Base-by-base conservation (phyloP, 2,888 invertebrate species). In the Hirtodrosophila alboralis region DNA sequence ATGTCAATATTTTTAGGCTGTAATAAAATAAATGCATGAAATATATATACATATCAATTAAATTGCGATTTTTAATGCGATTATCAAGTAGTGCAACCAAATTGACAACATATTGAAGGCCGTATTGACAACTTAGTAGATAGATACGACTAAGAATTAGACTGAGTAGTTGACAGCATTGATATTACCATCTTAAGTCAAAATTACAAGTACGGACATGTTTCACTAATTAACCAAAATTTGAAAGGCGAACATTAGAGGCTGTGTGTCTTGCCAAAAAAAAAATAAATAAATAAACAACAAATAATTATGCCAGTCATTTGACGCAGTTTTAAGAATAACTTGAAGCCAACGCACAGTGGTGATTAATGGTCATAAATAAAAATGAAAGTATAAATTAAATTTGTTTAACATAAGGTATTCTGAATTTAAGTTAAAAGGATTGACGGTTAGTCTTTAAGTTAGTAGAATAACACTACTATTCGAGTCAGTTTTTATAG, bases 271-370 rank as follows among this genome's bases (percentile, higher is more conserved):
- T n/a, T n/a, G n/a, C n/a, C n/a, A n/a, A n/a, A n/a, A n/a, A n/a
- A n/a, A n/a, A n/a, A n/a, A n/a, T n/a, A n/a, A n/a, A n/a, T 31
- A 37, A 71, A 44, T 48, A 30, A 21, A 18, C 65, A 57, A 64
- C 36, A 31, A n/a, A 43, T 36, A 38, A 47, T 43, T 52, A n/a
- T 26, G 47, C 31, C 28, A 26, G 44, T 71, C 72, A 68, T 53
- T 34, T 47, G 65, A 18, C 71, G 63, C 37, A 30, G 34, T 30
- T 51, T 21, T 9, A 38, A 9, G n/a, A n/a, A n/a, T n/a, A n/a
- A n/a, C n/a, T n/a, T n/a, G n/a, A n/a, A n/a, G n/a, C n/a, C n/a
- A n/a, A n/a, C n/a, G n/a, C n/a, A n/a, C n/a, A n/a, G n/a, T n/a
- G n/a, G n/a, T n/a, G n/a, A n/a, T n/a, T n/a, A n/a, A n/a, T n/a